Conservation (phyloP, 2,113 vertebrate species). For the Peromyscus maniculatus region DNA sequence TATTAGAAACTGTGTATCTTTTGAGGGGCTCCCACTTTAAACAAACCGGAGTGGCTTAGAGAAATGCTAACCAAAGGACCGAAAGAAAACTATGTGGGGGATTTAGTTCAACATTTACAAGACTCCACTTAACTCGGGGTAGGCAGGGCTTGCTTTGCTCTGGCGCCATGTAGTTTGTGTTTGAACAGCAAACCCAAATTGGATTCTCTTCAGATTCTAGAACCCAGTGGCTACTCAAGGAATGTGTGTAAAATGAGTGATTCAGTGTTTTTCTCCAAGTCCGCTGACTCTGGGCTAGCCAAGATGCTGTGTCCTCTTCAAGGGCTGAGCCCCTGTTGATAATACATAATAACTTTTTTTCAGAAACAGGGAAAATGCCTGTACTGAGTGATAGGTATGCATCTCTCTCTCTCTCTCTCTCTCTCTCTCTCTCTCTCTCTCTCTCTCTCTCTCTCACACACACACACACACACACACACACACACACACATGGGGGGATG, state of each 20-base stretch:
- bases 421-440: too few relatives aligned
- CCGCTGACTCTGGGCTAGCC: not conserved
- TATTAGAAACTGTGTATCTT: slow-evolving; percentile 58
- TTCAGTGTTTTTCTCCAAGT: slow-evolving; percentile 39
- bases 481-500: not conserved
- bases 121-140: slow-evolving; percentile 40
- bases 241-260: slow-evolving; percentile 58
- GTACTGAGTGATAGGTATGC: not conserved
- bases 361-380: not conserved
- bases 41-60: slow-evolving; percentile 27
- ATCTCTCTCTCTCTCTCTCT: not conserved
- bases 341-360: not conserved
- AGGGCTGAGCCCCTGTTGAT: not conserved
- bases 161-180: slow-evolving; percentile 43
- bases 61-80: slow-evolving; percentile 44
- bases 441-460: not conserved
- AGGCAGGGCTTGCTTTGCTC: slow-evolving; percentile 44
- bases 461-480: not conserved
- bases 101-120: slow-evolving; percentile 55
- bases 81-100: slow-evolving; percentile 38
- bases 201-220: slow-evolving; percentile 54
- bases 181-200: slow-evolving; percentile 60
- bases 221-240: slow-evolving; percentile 51
- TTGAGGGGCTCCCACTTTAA: slow-evolving; percentile 65
- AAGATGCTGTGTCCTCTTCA: slow-evolving; percentile 43